A percentile compares a stretch with the other conserved stretches of the same genome.
These are phyloP conservation scores for Mya arenaria DNA, from an alignment of 1,140 invertebrate genomes.

Conservation along the genomic window DNA sequence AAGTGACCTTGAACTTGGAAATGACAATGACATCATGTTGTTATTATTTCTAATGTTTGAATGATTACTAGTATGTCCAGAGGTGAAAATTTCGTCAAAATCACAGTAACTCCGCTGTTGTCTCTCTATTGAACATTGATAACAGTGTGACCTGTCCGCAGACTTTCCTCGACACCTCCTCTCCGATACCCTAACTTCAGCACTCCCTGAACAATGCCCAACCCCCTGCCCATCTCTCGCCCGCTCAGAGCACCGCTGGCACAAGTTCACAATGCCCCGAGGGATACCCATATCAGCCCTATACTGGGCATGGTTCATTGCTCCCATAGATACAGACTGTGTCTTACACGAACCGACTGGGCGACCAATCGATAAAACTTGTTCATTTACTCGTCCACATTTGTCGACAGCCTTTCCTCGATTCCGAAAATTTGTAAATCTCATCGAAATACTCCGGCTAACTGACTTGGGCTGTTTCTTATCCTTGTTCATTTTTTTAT, in stretches of 20 bases:
- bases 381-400: constrained; percentile 29
- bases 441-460: constrained; percentile 45
- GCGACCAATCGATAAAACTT: constrained; percentile 8
- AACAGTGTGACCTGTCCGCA: constrained; percentile 18
- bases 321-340: constrained; percentile 34
- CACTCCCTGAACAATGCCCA: background rate
- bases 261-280: background rate
- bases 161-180: constrained; percentile 18
- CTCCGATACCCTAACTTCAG: background rate
- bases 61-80: too few relatives aligned
- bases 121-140: constrained; percentile 24
- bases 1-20: too few relatives aligned
- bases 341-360: too few relatives aligned
- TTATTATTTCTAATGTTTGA: too few relatives aligned
- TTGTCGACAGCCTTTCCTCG: constrained; percentile 43
- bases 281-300: background rate
- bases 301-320: constrained; percentile 18
- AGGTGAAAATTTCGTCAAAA: too few relatives aligned
- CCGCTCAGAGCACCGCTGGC: background rate
- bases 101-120: background rate
- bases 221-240: background rate
- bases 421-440: constrained; percentile 46
- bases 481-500: background rate
- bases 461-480: constrained; percentile 35
- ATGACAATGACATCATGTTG: too few relatives aligned